Conservation (phyloP, 2,113 vertebrate genomes). For the Etia nguti region DNA sequence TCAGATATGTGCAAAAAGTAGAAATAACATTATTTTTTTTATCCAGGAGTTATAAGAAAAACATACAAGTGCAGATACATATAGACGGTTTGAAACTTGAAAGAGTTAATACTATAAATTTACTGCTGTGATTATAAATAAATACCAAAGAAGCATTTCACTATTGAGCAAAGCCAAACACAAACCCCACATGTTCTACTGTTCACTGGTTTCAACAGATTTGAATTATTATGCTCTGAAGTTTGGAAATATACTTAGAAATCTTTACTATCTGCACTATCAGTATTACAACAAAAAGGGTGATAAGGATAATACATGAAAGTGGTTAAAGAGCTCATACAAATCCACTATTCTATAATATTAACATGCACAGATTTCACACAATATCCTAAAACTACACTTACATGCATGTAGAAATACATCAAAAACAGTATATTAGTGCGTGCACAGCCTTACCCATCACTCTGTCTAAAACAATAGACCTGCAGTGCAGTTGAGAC, state of each 20-base stretch:
- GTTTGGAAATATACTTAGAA: neutral
- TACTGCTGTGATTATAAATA: rapidly evolving
- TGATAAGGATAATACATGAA: neutral
- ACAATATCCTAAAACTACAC: neutral
- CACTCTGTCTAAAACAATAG: neutral
- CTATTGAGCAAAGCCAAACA: neutral
- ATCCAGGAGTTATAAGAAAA: rapidly evolving
- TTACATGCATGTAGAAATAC: neutral
- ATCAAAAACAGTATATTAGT: neutral
- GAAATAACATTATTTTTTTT: neutral
- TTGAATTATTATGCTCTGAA: neutral
- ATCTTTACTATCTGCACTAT: neutral
- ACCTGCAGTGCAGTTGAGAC: neutral
- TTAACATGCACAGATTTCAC: neutral
- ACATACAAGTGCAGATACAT: rapidly evolving
- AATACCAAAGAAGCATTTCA: neutral
- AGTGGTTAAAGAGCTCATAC: neutral
- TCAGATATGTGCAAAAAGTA: neutral
- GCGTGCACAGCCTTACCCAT: neutral
- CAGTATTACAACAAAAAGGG: neutral
- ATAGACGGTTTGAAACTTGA: neutral
- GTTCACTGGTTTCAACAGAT: neutral
- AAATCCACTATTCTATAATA: neutral
- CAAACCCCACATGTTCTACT: neutral
- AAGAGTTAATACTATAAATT: no score